phyloP scores from a whole-genome alignment of 2,888 invertebrate species.

The Mycogona germanica region DNA sequence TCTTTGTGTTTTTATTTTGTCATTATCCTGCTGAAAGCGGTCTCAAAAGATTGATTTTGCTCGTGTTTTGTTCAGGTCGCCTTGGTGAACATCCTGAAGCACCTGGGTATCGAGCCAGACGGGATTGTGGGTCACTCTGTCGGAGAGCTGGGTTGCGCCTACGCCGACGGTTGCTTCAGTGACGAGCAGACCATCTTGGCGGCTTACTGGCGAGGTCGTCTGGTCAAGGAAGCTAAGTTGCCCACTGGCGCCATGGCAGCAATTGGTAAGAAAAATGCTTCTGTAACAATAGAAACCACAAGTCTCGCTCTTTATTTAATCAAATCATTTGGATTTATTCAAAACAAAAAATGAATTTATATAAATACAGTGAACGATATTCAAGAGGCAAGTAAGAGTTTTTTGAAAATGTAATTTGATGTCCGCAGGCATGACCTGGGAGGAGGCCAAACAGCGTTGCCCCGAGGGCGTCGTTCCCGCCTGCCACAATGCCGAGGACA shows the following conservation, averaged over 20 bases:
- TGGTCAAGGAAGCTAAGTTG: slow-evolving; percentile 61
- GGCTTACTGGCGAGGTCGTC: slow-evolving; percentile 85
- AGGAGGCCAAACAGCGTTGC: slow-evolving; percentile 56
- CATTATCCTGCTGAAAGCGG: background rate
- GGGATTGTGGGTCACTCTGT: slow-evolving; percentile 95
- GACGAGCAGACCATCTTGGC: slow-evolving; percentile 87
- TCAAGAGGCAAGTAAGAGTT: no score
- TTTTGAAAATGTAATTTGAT: slow-evolving; percentile 34
- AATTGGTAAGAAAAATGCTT: slow-evolving; percentile 48
- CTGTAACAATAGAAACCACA: no score
- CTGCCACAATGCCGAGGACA: slow-evolving; percentile 90
- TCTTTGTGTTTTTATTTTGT: background rate
- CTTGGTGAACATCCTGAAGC: slow-evolving; percentile 71
- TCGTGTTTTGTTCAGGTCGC: slow-evolving; percentile 52
- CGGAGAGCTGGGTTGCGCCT: slow-evolving; percentile 88
- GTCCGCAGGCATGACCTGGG: slow-evolving; percentile 55
- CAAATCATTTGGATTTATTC: no score
- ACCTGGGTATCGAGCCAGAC: slow-evolving; percentile 65
- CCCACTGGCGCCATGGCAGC: slow-evolving; percentile 80
- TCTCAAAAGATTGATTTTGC: background rate
- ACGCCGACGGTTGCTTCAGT: slow-evolving; percentile 90
- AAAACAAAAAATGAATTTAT: no score
- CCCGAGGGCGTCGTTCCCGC: slow-evolving; percentile 72
- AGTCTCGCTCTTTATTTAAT: no score
- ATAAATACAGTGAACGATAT: no score